Conservation (phyloP, 2,797 vertebrate genomes). For the Hipposideros larvatus region DNA sequence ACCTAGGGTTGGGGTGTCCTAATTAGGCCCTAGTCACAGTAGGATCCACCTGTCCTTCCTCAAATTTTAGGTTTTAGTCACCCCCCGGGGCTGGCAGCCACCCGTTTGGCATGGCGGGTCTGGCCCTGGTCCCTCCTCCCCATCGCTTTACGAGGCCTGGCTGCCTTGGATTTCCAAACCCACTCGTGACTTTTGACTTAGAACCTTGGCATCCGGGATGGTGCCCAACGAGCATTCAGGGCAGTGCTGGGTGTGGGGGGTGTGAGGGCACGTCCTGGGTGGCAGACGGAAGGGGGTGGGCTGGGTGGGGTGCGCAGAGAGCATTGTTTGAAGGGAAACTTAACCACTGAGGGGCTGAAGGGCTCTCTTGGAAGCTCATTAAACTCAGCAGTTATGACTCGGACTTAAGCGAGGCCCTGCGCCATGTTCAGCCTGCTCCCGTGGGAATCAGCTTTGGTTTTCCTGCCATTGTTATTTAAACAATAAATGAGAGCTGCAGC, state of each 20-base stretch:
- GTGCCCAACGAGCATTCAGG: conserved; percentile 31
- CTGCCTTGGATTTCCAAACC: conserved; percentile 76
- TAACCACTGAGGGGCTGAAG: neutral
- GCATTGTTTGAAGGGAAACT: neutral
- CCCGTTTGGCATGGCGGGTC: neutral
- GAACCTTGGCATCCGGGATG: conserved; percentile 74
- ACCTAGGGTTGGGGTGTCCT: conserved; percentile 50
- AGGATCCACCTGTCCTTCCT: conserved; percentile 76
- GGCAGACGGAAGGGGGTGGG: neutral
- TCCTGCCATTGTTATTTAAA: neutral
- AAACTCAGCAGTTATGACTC: neutral
- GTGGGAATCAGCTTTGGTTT: neutral
- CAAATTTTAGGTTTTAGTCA: conserved; percentile 84
- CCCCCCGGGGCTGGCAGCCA: neutral
- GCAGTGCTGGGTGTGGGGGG: neutral
- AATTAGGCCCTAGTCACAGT: conserved; percentile 76
- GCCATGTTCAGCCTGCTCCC: neutral
- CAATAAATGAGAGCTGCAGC: neutral
- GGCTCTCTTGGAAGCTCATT: neutral
- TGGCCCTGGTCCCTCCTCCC: neutral
- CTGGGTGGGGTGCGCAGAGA: too few species aligned
- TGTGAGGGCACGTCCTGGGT: neutral
- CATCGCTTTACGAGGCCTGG: conserved; percentile 50
- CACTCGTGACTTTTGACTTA: conserved; percentile 74
- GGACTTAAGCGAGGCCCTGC: neutral